Base-by-base conservation (phyloP, 2,888 invertebrate genomes). In the Balanococcus diminutus region DNA sequence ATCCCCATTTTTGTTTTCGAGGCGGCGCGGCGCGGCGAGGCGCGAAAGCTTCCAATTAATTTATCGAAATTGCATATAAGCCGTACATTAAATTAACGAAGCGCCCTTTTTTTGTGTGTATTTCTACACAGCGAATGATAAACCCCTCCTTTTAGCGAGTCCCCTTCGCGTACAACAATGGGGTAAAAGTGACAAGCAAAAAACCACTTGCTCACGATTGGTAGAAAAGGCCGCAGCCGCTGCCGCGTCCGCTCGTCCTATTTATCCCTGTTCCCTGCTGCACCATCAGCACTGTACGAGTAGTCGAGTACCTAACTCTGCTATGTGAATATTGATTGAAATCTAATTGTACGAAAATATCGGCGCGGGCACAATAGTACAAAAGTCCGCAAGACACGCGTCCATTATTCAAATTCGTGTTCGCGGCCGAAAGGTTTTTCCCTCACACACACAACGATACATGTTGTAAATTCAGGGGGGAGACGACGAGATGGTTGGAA, bases 341-440 rank as follows among this genome's bases (percentile, higher is more conserved):
- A 79, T 79, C 75, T 79, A 79, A 79, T 79, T 79, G 75, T 79
- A 79, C 32, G 28, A 79, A 79, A 79, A 79, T 79, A 79, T 79
- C 36, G 36, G 75, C 31, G 22, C 9, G 28, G 31, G 46, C 2
- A 14, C 46, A 14, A 16, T 1, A 25, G 61, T 5, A 11, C 25
- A 9, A 2, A 61, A 67, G 28, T 56, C 32, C 36, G 75, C 75
- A 2, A 28, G 36, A 79, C 75, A 79, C 75, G 75, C 75, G 75
- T 79, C 75, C 75, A 79, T 79, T 79, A 79, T 79, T 79, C 36
- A 79, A 79, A 79, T 79, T 79, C 75, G 36, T 79, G n/a, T 36
- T 19, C 19, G 22, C 9, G 56, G 19, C 56, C n/a, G 22, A 22
- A 22, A 19, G 19, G 67, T n/a, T 56, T 56, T 56, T 56, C 9